phyloP scores from a whole-genome alignment of 2,113 vertebrate genomes.

The Lophochroa leadbeateri region DNA sequence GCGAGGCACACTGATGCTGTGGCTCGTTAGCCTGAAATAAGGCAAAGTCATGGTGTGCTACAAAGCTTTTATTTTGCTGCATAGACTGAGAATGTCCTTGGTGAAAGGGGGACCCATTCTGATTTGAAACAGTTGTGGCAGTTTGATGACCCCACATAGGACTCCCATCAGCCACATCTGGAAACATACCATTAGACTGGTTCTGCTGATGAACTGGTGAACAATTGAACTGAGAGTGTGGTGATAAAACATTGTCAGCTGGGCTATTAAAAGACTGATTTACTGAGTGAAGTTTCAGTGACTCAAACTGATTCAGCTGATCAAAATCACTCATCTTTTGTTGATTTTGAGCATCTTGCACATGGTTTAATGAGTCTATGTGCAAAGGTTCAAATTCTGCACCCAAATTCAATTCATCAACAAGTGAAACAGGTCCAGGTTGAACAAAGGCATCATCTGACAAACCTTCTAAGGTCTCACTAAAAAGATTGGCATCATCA shows the following conservation, averaged over 20 bases:
- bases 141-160: conserved; percentile 97
- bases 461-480: conserved; percentile 90
- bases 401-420: conserved; percentile 93
- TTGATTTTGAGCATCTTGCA: conserved; percentile 81
- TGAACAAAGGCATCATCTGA: conserved; percentile 90
- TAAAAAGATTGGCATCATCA: conserved; percentile 94
- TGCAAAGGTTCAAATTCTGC: conserved; percentile 93
- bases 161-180: conserved; percentile 85
- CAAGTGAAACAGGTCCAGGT: conserved; percentile 89
- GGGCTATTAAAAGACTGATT: conserved; percentile 84
- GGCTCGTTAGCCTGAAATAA: conserved; percentile 87
- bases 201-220: conserved; percentile 83
- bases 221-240: conserved; percentile 87
- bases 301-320: conserved; percentile 86
- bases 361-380: conserved; percentile 85
- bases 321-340: conserved; percentile 86
- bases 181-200: conserved; percentile 92
- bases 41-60: conserved; percentile 86
- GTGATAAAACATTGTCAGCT: conserved; percentile 80
- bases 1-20: conserved; percentile 78
- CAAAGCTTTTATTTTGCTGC: conserved; percentile 85
- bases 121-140: conserved; percentile 74
- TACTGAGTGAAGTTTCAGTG: conserved; percentile 85
- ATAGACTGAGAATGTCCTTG: conserved; percentile 87
- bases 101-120: conserved; percentile 85